Base-by-base conservation (phyloP, 2,888 invertebrate genomes). In the Amiota mariae region DNA sequence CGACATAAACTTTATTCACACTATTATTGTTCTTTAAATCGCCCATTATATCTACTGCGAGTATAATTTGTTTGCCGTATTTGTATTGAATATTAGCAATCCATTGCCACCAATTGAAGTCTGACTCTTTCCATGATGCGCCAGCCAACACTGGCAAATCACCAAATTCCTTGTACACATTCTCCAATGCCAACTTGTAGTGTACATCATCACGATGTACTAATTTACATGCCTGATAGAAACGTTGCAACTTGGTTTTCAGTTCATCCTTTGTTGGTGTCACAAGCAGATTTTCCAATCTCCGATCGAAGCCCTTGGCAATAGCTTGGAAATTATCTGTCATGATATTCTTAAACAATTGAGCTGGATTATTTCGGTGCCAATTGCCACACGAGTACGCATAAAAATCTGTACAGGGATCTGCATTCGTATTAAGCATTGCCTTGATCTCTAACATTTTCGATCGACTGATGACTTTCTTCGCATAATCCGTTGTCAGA, bases 361-460 rank as follows among this genome's bases (percentile, higher is more conserved):
- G 85, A 10, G 87, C 88, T 0, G 88, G 87, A 80, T 88, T 82
- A 11, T 80, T 80, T 0, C 80, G 81, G 64, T 83, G 79, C 97
- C 97, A 97, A 82, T 95, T 95, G 2, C 96, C 96, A 88, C 94
- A 97, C 0, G 96, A 94, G 81, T 94, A 96, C 80, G 93, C 93
- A 87, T 95, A 96, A 87, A 96, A 96, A 87, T 96, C 95, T 8
- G 93, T 91, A 84, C 96, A 96, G 0, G 96, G 96, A 82, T 95
- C 92, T 0, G 92, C 92, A 24, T 90, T 90, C 2, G 89, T 89
- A 81, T 96, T 94, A 93, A 96, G 94, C 83, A 94, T 94, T 71
- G 92, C 92, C 81, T 91, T 91, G 93, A 96, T 96, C 77, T 94
- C 93, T 72, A 91, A 91, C 4, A 93, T 92, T 90, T 94, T 94